A percentile compares a stretch with the other conserved stretches of the same genome.
These are phyloP conservation scores for Teleiodes luculella DNA, from an alignment of 2,888 invertebrate genomes.

Conservation along the genomic window DNA sequence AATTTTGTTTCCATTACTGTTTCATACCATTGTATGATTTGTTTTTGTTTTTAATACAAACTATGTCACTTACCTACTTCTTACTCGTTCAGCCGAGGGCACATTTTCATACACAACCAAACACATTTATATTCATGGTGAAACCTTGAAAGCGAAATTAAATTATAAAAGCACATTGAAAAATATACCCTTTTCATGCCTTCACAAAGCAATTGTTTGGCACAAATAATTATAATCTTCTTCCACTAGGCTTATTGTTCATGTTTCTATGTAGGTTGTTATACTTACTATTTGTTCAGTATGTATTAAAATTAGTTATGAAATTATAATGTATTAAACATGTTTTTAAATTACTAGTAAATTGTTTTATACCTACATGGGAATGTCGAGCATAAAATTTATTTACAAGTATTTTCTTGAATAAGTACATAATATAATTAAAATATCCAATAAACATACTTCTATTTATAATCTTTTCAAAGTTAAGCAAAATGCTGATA, in stretches of 20 bases:
- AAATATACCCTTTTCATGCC: background rate
- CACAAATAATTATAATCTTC: constrained; percentile 5
- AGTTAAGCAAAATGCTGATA: constrained; percentile 23
- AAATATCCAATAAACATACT: constrained; percentile 1
- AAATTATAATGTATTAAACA: background rate
- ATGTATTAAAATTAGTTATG: background rate
- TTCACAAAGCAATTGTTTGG: constrained; percentile 10
- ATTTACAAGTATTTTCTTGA: constrained; percentile 6
- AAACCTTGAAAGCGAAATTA: background rate
- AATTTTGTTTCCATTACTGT: background rate
- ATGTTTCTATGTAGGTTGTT: constrained; percentile 12
- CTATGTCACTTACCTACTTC: too few species aligned
- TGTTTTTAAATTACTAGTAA: background rate
- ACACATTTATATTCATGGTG: background rate
- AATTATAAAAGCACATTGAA: constrained; percentile 6
- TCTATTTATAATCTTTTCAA: background rate
- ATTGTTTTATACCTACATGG: constrained; percentile 20
- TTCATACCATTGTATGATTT: too few species aligned
- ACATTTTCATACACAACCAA: background rate
- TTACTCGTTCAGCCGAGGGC: too few species aligned
- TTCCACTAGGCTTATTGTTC: constrained; percentile 17
- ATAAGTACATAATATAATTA: constrained; percentile 7
- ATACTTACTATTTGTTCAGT: background rate
- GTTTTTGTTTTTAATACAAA: too few species aligned
- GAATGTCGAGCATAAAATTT: constrained; percentile 27